Conservation (phyloP, 2,797 vertebrate species). For the Telmatherina bonti region DNA sequence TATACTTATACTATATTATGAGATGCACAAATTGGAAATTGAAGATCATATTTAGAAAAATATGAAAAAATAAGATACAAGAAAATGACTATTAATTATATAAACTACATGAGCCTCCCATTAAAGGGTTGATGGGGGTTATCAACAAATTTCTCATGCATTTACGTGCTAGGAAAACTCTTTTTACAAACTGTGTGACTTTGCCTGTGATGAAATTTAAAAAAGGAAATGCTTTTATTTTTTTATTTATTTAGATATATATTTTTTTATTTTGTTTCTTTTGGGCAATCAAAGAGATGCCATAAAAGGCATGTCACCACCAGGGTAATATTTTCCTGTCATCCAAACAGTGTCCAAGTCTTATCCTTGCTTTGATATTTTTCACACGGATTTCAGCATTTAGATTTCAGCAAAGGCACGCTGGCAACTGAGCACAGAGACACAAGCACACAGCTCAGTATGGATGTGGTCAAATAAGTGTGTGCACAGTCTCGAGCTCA, state of each 20-base stretch:
- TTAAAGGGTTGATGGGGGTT: no score
- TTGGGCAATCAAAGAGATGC: slow-evolving; percentile 66
- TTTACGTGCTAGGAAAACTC: slow-evolving; percentile 29
- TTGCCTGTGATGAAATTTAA: slow-evolving; percentile 37
- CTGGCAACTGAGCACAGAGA: slow-evolving; percentile 7
- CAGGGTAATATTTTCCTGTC: slow-evolving; percentile 56
- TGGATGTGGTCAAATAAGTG: not conserved
- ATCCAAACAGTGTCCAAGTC: slow-evolving; percentile 55
- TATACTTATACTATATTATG: no score
- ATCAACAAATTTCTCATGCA: slow-evolving; percentile 1
- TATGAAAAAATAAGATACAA: no score
- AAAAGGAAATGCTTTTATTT: not conserved
- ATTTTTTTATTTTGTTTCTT: slow-evolving; percentile 22
- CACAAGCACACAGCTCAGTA: slow-evolving; percentile 12
- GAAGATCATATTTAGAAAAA: no score
- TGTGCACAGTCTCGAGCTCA: slow-evolving; percentile 28
- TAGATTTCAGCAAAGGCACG: slow-evolving; percentile 20
- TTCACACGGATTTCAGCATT: slow-evolving; percentile 48
- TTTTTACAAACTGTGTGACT: slow-evolving; percentile 39
- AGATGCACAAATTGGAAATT: no score
- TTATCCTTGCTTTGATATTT: slow-evolving; percentile 47
- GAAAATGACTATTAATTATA: no score
- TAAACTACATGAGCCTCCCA: no score
- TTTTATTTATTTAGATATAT: slow-evolving; percentile 17
- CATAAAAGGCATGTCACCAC: slow-evolving; percentile 63